Percentiles rank a stretch among this genome's conserved stretches.
Conservation (phyloP, 2,797 vertebrate genomes). For the Austrolebias charrua region DNA sequence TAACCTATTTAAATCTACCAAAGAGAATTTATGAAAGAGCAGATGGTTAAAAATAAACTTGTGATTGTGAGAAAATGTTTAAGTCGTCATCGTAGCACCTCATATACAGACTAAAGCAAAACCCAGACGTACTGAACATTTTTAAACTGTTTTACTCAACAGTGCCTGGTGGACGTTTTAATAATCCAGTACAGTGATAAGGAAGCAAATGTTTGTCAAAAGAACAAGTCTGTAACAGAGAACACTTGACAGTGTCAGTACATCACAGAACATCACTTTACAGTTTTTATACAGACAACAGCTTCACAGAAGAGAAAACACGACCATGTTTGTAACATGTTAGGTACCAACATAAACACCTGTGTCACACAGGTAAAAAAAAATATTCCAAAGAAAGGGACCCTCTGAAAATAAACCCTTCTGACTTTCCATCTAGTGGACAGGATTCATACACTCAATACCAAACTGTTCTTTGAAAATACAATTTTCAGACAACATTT, state of each 20-base stretch:
- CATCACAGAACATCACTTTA: slow-evolving; percentile 71
- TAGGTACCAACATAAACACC: slow-evolving; percentile 70
- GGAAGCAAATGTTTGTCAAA: slow-evolving; percentile 68
- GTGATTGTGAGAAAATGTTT: background rate
- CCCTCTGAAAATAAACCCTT: slow-evolving; percentile 5
- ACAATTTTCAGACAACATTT: slow-evolving; percentile 30
- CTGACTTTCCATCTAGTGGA: slow-evolving; percentile 23
- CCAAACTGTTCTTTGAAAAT: slow-evolving; percentile 27
- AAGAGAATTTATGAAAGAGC: too few species aligned
- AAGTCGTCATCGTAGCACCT: slow-evolving; percentile 2
- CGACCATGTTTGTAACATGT: slow-evolving; percentile 81
- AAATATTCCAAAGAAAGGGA: slow-evolving; percentile 23
- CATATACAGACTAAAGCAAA: background rate
- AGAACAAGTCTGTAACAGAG: slow-evolving; percentile 56
- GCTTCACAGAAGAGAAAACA: slow-evolving; percentile 83
- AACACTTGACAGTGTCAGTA: slow-evolving; percentile 68
- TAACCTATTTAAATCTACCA: slow-evolving; percentile 8
- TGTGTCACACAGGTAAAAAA: slow-evolving; percentile 54
- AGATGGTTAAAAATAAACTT: slow-evolving; percentile 19
- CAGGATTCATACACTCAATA: slow-evolving; percentile 43
- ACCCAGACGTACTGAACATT: slow-evolving; percentile 4
- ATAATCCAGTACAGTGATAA: slow-evolving; percentile 69
- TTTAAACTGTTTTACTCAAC: slow-evolving; percentile 74
- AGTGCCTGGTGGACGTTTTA: slow-evolving; percentile 72
- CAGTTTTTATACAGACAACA: slow-evolving; percentile 69